A percentile compares a stretch with the other conserved stretches of the same genome.
Evolutionary conservation across 2,888 invertebrate genomes (phyloP).

Genomic region (Caenorhabditis angaria): DNA sequence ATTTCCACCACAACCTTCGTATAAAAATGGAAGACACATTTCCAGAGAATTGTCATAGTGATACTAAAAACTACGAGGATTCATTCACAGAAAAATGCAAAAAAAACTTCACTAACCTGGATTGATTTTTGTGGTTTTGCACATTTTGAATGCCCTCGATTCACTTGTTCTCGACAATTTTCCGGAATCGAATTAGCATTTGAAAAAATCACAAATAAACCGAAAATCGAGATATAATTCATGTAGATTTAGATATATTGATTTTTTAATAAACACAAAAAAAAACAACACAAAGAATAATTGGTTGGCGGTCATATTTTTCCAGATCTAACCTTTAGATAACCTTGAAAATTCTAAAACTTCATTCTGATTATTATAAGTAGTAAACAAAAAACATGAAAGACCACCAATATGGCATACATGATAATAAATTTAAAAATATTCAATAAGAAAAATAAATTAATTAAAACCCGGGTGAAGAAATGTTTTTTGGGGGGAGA

Average conservation of each 20-base stretch:
- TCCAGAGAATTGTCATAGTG: constrained; percentile 36
- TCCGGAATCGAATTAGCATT: neutral
- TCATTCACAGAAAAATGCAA: neutral
- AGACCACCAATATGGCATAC: constrained; percentile 55
- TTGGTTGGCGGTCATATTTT: neutral
- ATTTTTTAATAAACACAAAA: too few relatives aligned
- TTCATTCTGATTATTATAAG: neutral
- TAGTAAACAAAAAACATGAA: constrained; percentile 9
- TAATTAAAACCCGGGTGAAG: constrained; percentile 27
- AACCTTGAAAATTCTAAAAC: neutral
- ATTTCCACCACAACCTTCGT: constrained; percentile 39
- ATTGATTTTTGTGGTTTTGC: constrained; percentile 18
- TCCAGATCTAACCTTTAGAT: neutral
- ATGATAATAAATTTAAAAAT: constrained; percentile 6
- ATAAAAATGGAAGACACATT: constrained; percentile 39
- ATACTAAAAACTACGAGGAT: constrained; percentile 21
- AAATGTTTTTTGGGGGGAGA: constrained; percentile 8
- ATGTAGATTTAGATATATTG: neutral
- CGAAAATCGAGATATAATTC: neutral
- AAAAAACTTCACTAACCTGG: constrained; percentile 10
- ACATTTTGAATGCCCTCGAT: constrained; percentile 32
- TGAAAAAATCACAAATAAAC: neutral
- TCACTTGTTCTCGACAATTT: constrained; percentile 22
- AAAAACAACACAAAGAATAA: neutral
- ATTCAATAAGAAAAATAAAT: neutral